Evolutionary conservation across 1,140 invertebrate genomes (phyloP).

Genomic region (Plutomurus gul): DNA sequence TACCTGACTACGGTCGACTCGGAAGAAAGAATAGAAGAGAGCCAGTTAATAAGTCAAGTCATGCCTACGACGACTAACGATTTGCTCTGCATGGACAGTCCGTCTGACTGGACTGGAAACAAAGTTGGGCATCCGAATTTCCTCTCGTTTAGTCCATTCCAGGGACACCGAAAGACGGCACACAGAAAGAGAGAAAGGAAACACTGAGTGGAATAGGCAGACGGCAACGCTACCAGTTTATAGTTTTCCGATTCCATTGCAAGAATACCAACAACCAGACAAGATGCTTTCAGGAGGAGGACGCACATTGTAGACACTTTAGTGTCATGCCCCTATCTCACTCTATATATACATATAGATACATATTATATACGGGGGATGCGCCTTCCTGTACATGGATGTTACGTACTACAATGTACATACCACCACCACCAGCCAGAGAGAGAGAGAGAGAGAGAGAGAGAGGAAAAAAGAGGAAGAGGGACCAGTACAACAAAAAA

Average conservation of each 20-base stretch:
- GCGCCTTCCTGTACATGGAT: no score
- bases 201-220: not conserved
- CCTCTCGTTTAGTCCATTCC: conserved; percentile 73
- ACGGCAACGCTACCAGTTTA: not conserved
- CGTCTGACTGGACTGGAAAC: conserved; percentile 83
- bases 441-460: not conserved
- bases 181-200: conserved; percentile 64
- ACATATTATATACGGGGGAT: no score
- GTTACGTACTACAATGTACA: no score
- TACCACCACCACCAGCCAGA: no score
- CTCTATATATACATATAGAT: no score
- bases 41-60: conserved; percentile 55
- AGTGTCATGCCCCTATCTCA: no score
- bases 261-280: conserved; percentile 15
- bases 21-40: conserved; percentile 7
- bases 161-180: conserved; percentile 68
- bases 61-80: conserved; percentile 65
- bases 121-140: conserved; percentile 79
- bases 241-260: conserved; percentile 29
- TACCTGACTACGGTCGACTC: no score
- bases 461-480: not conserved
- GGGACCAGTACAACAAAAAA: not conserved
- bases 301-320: not conserved
- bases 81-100: conserved; percentile 21
- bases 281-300: not conserved